Percentiles rank a stretch among this genome's conserved stretches.
Evolutionary conservation across 2,113 vertebrate species (phyloP).

Genomic region (Fregetta grallaria): DNA sequence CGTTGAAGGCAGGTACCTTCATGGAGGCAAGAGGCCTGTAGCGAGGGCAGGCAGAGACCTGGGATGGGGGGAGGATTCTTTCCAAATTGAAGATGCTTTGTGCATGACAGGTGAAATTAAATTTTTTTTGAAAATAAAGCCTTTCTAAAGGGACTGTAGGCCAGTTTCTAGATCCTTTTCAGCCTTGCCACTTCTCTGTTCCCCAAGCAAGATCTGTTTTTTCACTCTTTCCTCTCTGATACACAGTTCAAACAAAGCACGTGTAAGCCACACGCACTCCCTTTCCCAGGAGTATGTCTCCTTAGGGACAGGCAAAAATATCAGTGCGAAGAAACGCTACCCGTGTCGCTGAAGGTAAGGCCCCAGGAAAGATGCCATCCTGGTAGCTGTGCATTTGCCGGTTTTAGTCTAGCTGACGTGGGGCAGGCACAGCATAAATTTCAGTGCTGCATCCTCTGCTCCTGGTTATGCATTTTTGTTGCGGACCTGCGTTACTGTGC

Average conservation of each 20-base stretch:
- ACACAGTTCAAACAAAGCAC: accelerated
- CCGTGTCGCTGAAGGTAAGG: accelerated
- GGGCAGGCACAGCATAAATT: neutral
- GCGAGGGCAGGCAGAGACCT: neutral
- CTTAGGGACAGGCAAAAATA: neutral
- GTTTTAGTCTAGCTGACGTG: neutral
- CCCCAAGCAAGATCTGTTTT: neutral
- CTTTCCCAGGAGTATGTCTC: neutral
- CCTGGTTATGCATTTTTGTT: neutral
- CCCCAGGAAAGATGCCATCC: neutral
- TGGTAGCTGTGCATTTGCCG: neutral
- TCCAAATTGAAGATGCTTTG: neutral
- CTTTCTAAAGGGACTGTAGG: neutral
- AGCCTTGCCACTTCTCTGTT: neutral
- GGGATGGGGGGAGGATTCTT: neutral
- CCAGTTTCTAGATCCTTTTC: neutral
- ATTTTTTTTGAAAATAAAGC: accelerated
- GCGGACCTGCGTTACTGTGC: neutral
- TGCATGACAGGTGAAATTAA: neutral
- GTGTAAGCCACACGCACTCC: accelerated
- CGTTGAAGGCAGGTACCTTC: neutral
- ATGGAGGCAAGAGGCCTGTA: accelerated
- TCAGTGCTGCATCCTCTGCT: neutral
- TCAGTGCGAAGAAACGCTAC: accelerated
- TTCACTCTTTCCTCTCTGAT: neutral